These are phyloP conservation scores for Toxotes chatareus DNA, from an alignment of 2,113 vertebrate genomes.

Conservation along the genomic window DNA sequence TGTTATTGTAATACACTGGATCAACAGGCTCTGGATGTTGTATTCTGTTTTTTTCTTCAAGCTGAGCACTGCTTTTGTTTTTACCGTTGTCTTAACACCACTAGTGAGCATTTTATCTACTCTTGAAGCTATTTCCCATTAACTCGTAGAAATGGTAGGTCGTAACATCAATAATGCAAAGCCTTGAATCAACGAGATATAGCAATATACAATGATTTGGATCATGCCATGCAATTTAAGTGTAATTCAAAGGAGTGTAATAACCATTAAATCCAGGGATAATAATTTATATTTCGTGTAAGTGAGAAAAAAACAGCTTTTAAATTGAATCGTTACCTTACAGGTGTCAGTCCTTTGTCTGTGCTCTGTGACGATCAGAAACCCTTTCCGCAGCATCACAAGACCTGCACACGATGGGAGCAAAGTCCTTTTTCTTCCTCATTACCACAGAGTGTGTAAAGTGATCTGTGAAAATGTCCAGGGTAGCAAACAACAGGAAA, in stretches of 20 bases:
- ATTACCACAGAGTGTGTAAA: constrained; percentile 57
- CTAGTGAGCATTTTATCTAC: background rate
- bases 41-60: constrained; percentile 1
- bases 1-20: background rate
- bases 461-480: constrained; percentile 15
- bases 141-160: background rate
- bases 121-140: background rate
- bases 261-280: background rate
- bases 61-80: background rate
- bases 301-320: background rate
- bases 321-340: constrained; percentile 59
- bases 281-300: background rate
- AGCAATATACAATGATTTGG: background rate
- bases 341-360: constrained; percentile 39
- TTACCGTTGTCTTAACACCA: background rate
- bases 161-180: background rate
- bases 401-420: constrained; percentile 61
- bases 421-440: constrained; percentile 83
- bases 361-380: constrained; percentile 35
- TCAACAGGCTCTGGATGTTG: background rate
- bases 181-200: background rate
- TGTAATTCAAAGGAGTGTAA: background rate
- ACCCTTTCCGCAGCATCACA: constrained; percentile 69
- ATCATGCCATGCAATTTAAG: background rate
- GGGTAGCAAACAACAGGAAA: constrained; percentile 20